Base-by-base conservation (phyloP, 2,888 invertebrate genomes). In the Parapristionchus giblindavisi region DNA sequence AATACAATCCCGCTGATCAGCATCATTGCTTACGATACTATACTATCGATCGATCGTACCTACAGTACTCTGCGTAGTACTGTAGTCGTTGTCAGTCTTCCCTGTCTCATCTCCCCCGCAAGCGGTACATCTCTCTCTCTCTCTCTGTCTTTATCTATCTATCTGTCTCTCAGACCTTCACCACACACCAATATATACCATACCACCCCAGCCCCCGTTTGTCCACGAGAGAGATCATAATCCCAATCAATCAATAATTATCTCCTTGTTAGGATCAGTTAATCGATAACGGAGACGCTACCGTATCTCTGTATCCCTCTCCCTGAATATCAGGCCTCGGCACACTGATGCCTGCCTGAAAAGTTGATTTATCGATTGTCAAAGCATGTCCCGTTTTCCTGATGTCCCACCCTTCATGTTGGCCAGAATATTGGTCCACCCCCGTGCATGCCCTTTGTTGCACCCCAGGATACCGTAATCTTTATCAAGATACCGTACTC, bases 181-280 rank as follows among this genome's bases (percentile, higher is more conserved):
- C 68, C 24, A n/a, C 29, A n/a, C 54, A 8, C 29, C 27, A 43
- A 65, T 65, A n/a, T n/a, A n/a, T n/a, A n/a, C n/a, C n/a, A n/a
- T n/a, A n/a, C n/a, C n/a, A n/a, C n/a, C n/a, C n/a, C n/a, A n/a
- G n/a, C n/a, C n/a, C n/a, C n/a, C n/a, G n/a, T n/a, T n/a, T n/a
- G n/a, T n/a, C n/a, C n/a, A n/a, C n/a, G n/a, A n/a, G n/a, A n/a
- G n/a, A n/a, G n/a, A n/a, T n/a, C n/a, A n/a, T n/a, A n/a, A n/a
- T n/a, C n/a, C n/a, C 63, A 43, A 65, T 5, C 4, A 17, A 43
- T 65, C 63, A 43, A 65, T 65, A 43, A 40, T 24, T 43, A 6
- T n/a, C 63, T 65, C 63, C 63, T 65, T 65, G n/a, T 65, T 65
- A 65, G 63, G 63, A 65, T 40, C 43, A 65, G n/a, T n/a, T n/a